phyloP scores from a whole-genome alignment of 2,797 vertebrate genomes.

The Simalia tracyae region DNA sequence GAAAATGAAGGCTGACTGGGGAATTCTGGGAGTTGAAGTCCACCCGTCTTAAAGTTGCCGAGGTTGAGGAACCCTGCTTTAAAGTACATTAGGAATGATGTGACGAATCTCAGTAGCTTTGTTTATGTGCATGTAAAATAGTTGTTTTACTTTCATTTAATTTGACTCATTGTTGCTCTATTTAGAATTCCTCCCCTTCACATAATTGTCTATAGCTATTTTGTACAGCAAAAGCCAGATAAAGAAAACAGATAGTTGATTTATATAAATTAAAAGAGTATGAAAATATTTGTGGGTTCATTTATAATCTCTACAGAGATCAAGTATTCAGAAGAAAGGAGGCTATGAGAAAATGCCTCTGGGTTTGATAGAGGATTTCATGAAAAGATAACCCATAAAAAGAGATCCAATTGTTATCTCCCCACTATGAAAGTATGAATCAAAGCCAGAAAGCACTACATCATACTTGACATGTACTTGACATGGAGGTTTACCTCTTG shows the following conservation, averaged over 20 bases:
- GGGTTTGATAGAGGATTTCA: conserved; percentile 11
- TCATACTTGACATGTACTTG: background rate
- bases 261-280: conserved; percentile 25
- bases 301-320: conserved; percentile 27
- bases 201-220: conserved; percentile 3
- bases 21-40: too few species aligned
- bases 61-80: background rate
- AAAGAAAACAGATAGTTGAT: conserved; percentile 19
- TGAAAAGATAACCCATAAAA: conserved; percentile 11
- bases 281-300: conserved; percentile 19
- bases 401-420: conserved; percentile 12
- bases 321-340: conserved; percentile 25
- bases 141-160: background rate
- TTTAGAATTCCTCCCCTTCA: background rate
- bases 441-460: background rate
- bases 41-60: too few species aligned
- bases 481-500: background rate
- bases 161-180: background rate
- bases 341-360: conserved; percentile 19
- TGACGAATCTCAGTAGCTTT: background rate
- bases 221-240: conserved; percentile 11
- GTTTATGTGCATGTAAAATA: background rate
- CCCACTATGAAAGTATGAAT: background rate
- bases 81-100: background rate
- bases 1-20: background rate